Percentiles rank a stretch among this genome's conserved stretches.
Evolutionary conservation across 2,797 vertebrate species (phyloP).

Genomic region (Malurus splendens): DNA sequence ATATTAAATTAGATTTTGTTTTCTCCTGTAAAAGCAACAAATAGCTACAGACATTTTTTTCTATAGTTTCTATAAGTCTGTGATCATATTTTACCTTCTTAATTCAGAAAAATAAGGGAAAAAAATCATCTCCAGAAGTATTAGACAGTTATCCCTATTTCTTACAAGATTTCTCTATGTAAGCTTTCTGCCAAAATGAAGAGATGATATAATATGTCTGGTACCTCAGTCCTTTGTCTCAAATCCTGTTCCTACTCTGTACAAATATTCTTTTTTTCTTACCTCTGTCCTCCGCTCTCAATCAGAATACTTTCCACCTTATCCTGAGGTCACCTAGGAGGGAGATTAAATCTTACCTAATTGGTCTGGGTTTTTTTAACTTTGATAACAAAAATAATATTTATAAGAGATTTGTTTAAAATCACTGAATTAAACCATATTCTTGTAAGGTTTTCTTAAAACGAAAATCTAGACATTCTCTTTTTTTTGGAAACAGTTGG

Average conservation of each 20-base stretch:
- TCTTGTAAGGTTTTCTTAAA: neutral
- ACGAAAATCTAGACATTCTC: neutral
- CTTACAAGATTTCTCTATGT: neutral
- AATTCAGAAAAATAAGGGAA: neutral
- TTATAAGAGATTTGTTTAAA: neutral
- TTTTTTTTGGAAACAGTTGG: neutral
- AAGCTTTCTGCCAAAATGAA: neutral
- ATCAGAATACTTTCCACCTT: neutral
- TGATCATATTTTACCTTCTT: neutral
- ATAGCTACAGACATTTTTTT: neutral
- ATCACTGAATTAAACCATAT: neutral
- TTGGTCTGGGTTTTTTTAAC: rapidly evolving
- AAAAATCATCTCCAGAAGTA: neutral
- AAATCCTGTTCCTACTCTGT: neutral
- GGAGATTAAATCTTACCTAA: neutral
- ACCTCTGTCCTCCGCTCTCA: neutral
- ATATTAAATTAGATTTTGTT: neutral
- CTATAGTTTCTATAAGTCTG: neutral
- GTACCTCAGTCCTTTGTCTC: neutral
- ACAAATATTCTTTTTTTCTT: neutral
- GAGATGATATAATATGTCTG: neutral
- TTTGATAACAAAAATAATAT: neutral
- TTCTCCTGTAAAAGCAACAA: neutral
- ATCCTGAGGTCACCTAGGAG: neutral
- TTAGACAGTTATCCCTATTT: neutral